Conservation (phyloP, 2,113 vertebrate genomes). For the Trogon surrucura region DNA sequence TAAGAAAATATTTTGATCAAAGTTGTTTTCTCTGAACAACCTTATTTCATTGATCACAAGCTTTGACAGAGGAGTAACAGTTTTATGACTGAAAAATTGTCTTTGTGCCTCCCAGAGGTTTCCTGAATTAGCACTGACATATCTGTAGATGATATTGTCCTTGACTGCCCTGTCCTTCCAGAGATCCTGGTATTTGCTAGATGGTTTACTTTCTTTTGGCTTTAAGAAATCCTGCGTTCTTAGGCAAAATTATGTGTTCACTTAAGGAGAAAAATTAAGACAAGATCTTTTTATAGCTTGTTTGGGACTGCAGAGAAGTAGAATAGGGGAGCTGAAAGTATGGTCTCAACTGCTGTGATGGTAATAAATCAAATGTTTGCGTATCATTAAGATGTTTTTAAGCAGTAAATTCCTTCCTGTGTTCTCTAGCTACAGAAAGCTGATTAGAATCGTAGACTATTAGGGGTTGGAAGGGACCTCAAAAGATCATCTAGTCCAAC, state of each 20-base stretch:
- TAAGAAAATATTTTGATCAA: not conserved
- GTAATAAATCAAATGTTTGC: not conserved
- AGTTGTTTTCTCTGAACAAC: not conserved
- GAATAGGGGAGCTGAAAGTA: not conserved
- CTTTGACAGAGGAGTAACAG: not conserved
- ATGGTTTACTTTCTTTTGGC: not conserved
- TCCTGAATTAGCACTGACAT: not conserved
- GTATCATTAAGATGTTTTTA: not conserved
- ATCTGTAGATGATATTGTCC: not conserved
- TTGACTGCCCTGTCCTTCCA: not conserved
- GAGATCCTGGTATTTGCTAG: not conserved
- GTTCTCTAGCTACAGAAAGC: not conserved
- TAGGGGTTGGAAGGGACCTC: no score
- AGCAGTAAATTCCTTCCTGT: slow-evolving; percentile 16
- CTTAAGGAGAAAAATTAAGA: not conserved
- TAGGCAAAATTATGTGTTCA: not conserved
- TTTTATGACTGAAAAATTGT: not conserved
- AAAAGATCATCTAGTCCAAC: no score
- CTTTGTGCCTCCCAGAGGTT: not conserved
- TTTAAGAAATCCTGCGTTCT: not conserved
- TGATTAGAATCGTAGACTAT: no score
- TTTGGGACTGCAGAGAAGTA: not conserved
- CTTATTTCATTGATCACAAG: not conserved
- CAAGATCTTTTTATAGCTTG: not conserved
- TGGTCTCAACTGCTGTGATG: not conserved